phyloP scores from a whole-genome alignment of 2,113 vertebrate genomes.

The Hypomesus transpacificus region DNA sequence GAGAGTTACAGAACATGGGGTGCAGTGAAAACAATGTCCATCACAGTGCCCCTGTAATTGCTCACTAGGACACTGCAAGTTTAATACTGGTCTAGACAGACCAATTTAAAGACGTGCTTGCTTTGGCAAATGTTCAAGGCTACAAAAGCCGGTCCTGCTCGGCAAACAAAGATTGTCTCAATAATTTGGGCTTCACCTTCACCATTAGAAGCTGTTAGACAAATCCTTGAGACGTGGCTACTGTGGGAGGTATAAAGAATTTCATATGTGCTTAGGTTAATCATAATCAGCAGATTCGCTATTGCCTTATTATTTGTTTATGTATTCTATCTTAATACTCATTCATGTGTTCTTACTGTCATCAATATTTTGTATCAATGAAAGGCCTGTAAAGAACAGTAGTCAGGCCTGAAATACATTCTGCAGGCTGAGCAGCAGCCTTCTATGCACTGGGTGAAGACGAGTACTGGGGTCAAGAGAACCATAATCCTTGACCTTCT shows the following conservation, averaged over 20 bases:
- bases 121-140: constrained; percentile 50
- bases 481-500: no score
- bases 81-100: constrained; percentile 46
- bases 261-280: no score
- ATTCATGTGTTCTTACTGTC: no score
- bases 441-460: no score
- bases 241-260: not conserved
- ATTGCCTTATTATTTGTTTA: no score
- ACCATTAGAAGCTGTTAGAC: constrained; percentile 11
- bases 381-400: no score
- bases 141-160: constrained; percentile 10
- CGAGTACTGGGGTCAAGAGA: no score
- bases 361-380: no score
- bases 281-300: no score
- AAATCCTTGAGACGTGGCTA: constrained; percentile 14
- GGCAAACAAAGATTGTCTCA: constrained; percentile 32
- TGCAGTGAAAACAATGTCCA: constrained; percentile 21
- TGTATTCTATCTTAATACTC: no score
- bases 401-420: no score
- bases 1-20: constrained; percentile 15
- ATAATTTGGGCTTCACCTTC: constrained; percentile 29
- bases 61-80: constrained; percentile 46
- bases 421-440: no score
- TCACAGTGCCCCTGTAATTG: constrained; percentile 44
- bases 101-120: constrained; percentile 37